Percentiles rank a stretch among this genome's conserved stretches.
These are phyloP conservation scores for Myocastor coypus DNA, from an alignment of 2,113 vertebrate species.

Conservation along the genomic window DNA sequence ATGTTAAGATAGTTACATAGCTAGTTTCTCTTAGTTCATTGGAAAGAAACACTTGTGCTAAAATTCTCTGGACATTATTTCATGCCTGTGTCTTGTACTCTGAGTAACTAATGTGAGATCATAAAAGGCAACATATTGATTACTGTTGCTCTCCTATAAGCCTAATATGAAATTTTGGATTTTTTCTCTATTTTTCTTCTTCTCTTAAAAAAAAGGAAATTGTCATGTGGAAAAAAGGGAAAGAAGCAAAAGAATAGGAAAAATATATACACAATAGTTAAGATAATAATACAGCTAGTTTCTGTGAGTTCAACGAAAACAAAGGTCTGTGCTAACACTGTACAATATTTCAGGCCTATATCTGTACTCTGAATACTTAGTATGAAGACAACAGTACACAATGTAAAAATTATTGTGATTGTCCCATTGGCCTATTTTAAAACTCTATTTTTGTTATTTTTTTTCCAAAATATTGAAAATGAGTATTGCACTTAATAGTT, in stretches of 20 bases:
- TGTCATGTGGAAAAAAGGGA: neutral
- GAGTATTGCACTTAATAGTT: neutral
- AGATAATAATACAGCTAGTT: neutral
- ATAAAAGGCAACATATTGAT: neutral
- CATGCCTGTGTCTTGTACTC: neutral
- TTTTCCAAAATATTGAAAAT: conserved; percentile 41
- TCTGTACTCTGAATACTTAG: neutral
- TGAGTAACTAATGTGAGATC: neutral
- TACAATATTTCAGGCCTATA: neutral
- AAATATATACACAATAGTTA: neutral
- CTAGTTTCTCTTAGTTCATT: neutral
- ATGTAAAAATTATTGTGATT: neutral
- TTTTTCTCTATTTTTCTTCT: neutral
- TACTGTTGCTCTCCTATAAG: neutral
- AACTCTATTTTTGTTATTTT: neutral
- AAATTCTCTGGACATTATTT: neutral
- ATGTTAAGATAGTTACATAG: neutral
- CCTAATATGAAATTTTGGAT: neutral
- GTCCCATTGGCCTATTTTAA: neutral
- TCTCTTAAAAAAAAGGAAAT: neutral
- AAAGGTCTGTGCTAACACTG: neutral
- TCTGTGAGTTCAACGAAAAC: neutral
- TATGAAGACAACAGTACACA: neutral
- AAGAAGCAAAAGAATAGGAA: too few relatives aligned
- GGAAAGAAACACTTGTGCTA: neutral